phyloP scores from a whole-genome alignment of 2,113 vertebrate genomes.

The Empidonax alnorum region DNA sequence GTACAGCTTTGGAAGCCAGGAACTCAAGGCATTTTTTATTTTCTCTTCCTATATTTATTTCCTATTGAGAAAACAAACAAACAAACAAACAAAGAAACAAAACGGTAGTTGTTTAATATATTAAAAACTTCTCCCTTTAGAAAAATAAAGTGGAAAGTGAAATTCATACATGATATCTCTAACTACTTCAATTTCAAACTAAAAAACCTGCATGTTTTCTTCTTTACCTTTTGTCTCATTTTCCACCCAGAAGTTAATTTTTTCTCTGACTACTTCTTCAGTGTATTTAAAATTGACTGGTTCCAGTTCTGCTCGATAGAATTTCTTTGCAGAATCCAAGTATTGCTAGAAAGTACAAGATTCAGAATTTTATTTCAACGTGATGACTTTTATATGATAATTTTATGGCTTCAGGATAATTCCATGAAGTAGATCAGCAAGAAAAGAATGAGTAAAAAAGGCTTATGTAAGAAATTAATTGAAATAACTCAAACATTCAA shows the following conservation, averaged over 20 bases:
- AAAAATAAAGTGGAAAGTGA: not conserved
- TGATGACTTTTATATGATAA: not conserved
- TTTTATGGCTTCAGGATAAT: not conserved
- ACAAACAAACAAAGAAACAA: not conserved
- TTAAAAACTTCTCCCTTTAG: not conserved
- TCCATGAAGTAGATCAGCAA: not conserved
- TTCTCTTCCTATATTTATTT: not conserved
- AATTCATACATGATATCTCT: not conserved
- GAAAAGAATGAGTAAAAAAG: not conserved
- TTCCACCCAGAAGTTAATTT: slow-evolving; percentile 78
- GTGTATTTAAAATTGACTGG: slow-evolving; percentile 70
- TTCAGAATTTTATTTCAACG: not conserved
- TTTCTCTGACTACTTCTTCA: slow-evolving; percentile 64
- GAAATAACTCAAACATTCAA: not conserved
- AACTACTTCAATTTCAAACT: not conserved
- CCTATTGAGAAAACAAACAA: not conserved
- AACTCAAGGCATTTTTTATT: not conserved
- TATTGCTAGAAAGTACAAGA: slow-evolving; percentile 68
- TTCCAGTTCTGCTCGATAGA: slow-evolving; percentile 69
- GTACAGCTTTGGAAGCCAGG: not conserved
- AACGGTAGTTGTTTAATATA: not conserved
- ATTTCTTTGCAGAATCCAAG: slow-evolving; percentile 69
- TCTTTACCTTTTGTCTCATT: slow-evolving; percentile 73
- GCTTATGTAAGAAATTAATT: too few species aligned
- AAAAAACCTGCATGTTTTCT: not conserved